phyloP scores from a whole-genome alignment of 1,140 invertebrate genomes.

The Drosophila trapezifrons region DNA sequence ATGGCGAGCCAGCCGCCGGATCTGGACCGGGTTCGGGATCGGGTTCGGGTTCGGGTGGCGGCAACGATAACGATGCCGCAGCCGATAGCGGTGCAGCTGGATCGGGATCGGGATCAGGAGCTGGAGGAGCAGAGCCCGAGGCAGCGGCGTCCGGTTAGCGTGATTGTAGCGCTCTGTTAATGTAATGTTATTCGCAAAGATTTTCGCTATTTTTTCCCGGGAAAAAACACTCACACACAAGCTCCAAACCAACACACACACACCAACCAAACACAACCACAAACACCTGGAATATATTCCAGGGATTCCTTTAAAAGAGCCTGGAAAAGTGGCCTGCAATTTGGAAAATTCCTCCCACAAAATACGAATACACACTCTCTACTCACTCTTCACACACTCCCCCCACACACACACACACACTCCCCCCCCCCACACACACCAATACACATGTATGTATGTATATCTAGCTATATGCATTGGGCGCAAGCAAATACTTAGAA shows the following conservation, averaged over 20 bases:
- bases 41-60: constrained; percentile 2
- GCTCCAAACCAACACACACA: constrained; percentile 2
- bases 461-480: constrained; percentile 53
- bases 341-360: not conserved
- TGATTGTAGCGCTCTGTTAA: constrained; percentile 49
- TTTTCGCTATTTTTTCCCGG: constrained; percentile 45
- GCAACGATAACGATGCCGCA: constrained; percentile 23
- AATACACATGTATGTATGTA: constrained; percentile 45
- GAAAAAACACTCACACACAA: not conserved
- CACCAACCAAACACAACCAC: not conserved
- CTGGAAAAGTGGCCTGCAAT: not conserved
- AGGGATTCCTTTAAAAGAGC: not conserved
- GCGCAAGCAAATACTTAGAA: constrained; percentile 61
- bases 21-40: constrained; percentile 14
- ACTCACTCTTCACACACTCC: constrained; percentile 2
- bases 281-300: not conserved
- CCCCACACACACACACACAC: constrained; percentile 22
- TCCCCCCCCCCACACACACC: not conserved
- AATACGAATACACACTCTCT: not conserved
- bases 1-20: constrained; percentile 27
- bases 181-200: constrained; percentile 67
- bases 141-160: constrained; percentile 61
- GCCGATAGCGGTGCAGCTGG: constrained; percentile 21
- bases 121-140: constrained; percentile 47
- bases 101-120: constrained; percentile 20